Percentiles rank a stretch among this genome's conserved stretches.
These are phyloP conservation scores for Rhagonycha lutea DNA, from an alignment of 2,888 invertebrate species.

Conservation along the genomic window DNA sequence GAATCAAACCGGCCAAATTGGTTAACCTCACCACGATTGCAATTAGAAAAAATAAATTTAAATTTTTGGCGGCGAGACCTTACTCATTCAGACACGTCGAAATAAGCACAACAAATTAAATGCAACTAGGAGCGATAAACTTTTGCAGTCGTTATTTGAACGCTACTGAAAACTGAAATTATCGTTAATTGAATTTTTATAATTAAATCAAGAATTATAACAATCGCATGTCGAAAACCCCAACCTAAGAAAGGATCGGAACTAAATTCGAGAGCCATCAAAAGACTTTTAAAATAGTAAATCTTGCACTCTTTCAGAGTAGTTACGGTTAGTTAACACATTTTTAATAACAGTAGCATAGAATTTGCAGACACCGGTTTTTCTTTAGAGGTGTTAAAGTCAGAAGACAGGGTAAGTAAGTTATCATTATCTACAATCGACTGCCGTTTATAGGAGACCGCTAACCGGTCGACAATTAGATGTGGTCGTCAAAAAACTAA, in stretches of 20 bases:
- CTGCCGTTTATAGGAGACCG: slow-evolving; percentile 20
- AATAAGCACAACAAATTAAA: neutral
- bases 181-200: neutral
- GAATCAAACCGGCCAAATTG: neutral
- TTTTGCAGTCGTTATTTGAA: neutral
- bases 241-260: neutral
- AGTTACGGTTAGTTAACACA: slow-evolving; percentile 20
- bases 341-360: slow-evolving; percentile 3
- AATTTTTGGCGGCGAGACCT: neutral
- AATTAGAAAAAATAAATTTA: neutral
- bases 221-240: neutral
- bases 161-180: neutral
- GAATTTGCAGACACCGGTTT: slow-evolving; percentile 18
- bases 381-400: slow-evolving; percentile 25
- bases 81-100: neutral
- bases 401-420: slow-evolving; percentile 28
- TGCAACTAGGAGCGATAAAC: neutral
- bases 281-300: slow-evolving; percentile 1
- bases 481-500: slow-evolving; percentile 27
- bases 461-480: slow-evolving; percentile 31
- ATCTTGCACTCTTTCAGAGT: slow-evolving; percentile 4
- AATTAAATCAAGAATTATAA: neutral
- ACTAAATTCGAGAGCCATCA: neutral
- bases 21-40: neutral
- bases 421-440: slow-evolving; percentile 26